Evolutionary conservation across 2,888 invertebrate species (phyloP), one percentile per base, ranked within the genome.

Genomic region (Julus scandinavius): DNA sequence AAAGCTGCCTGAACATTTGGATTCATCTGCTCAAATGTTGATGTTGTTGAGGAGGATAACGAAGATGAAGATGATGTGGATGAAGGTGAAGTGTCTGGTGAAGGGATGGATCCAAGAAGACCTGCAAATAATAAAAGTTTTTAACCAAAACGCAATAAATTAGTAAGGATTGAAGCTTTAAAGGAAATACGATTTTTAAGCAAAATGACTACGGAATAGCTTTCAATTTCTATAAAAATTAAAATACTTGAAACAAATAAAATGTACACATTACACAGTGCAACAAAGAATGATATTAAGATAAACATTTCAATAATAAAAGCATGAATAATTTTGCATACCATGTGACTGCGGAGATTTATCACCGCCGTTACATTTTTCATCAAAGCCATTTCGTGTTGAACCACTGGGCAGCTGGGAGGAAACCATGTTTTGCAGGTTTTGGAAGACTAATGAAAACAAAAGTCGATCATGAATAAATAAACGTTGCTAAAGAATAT

Each of bases 1-100:
- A 92, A 89, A 17, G 92, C 92, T 17, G 91, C 92, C 90, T 92
- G 92, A 45, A 91, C 91, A 89, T 91, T 91, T 87, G 91, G 91
- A 85, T 91, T 89, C 40, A 49, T 86, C 54, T 58, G 88, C 58
- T 63, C 40, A 85, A 63, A 63, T 84, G 88, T 84, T 84, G 88
- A 29, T 45, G 87, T 84, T 38, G 88, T 50, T 38, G 49, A 49
- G 45, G 87, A 85, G 84, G 63, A 86, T 54, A 38, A 86, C 11
- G 49, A 63, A 41, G 86, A 80, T 80, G 72, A n/a, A 86, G 88
- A 72, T 49, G 49, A 63, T 29, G 88, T 85, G 72, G 84, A 83
- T 17, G 88, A 86, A 38, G 86, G 88, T 41, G 85, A 85, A 1
- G 84, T 85, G 85, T 85, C 50, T n/a, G 84, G 58, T 9, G 88